These are phyloP conservation scores for Labeo calbasu DNA, from an alignment of 2,797 vertebrate species.

Conservation along the genomic window DNA sequence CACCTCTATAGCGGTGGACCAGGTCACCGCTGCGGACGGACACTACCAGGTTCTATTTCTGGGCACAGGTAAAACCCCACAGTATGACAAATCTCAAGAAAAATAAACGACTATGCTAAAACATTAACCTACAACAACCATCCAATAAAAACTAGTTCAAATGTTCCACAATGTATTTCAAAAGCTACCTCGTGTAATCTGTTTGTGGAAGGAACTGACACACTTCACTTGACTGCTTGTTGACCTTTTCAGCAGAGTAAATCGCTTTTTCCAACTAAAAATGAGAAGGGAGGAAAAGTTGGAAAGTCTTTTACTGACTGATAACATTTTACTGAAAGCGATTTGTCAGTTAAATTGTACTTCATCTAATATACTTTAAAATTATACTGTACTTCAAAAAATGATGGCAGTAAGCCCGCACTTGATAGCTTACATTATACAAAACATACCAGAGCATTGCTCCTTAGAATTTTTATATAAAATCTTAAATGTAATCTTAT, in stretches of 20 bases:
- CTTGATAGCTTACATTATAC: background rate
- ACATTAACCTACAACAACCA: background rate
- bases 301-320: background rate
- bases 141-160: background rate
- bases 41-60: slow-evolving; percentile 95
- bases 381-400: background rate
- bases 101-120: background rate
- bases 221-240: slow-evolving; percentile 4
- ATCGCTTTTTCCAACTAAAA: background rate
- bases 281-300: background rate
- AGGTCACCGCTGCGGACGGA: slow-evolving; percentile 91
- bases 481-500: background rate
- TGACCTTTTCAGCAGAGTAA: background rate
- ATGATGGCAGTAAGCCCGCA: background rate
- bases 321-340: background rate
- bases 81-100: background rate
- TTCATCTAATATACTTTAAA: background rate
- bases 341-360: slow-evolving; percentile 3
- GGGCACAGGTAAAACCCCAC: slow-evolving; percentile 84
- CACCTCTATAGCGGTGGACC: slow-evolving; percentile 92
- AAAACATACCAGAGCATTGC: background rate
- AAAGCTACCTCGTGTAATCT: background rate
- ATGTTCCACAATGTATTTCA: background rate
- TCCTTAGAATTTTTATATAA: background rate
- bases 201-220: background rate